phyloP scores from a whole-genome alignment of 2,888 invertebrate species.

The Phaedon cochleariae region DNA sequence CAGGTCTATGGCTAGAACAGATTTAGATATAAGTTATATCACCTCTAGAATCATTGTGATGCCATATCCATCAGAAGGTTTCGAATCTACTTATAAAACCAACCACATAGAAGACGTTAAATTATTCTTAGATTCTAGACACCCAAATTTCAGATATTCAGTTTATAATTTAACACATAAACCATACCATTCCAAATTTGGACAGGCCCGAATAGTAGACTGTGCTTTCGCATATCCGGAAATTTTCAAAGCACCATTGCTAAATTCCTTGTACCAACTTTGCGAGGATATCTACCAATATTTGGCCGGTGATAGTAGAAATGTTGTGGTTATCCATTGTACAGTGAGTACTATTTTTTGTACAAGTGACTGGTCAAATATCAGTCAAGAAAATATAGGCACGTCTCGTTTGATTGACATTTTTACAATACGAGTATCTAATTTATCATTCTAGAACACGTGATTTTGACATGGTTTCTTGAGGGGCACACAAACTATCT shows the following conservation, averaged over 20 bases:
- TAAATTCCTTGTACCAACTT: constrained; percentile 82
- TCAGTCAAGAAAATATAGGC: too few species aligned
- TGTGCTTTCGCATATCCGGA: constrained; percentile 74
- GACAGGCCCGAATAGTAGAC: constrained; percentile 71
- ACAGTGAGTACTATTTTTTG: constrained; percentile 66
- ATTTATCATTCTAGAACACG: too few species aligned
- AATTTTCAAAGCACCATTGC: constrained; percentile 77
- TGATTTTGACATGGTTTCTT: too few species aligned
- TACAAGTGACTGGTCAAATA: too few species aligned
- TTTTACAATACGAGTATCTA: too few species aligned
- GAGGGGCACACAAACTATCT: too few species aligned
- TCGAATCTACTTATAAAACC: constrained; percentile 91
- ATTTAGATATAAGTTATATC: constrained; percentile 91
- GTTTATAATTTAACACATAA: constrained; percentile 84
- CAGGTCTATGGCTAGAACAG: constrained; percentile 83
- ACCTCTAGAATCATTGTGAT: constrained; percentile 92
- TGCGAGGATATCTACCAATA: constrained; percentile 90
- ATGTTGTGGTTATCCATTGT: constrained; percentile 86
- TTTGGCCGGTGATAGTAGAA: constrained; percentile 81
- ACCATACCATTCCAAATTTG: constrained; percentile 63
- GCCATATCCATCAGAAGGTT: constrained; percentile 94
- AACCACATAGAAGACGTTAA: constrained; percentile 94
- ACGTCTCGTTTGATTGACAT: too few species aligned
- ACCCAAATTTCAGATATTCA: constrained; percentile 78
- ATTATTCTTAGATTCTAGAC: constrained; percentile 79